Evolutionary conservation across 2,113 vertebrate species (phyloP), one percentile per base, ranked within the genome.

Genomic region (Oriolus oriolus): DNA sequence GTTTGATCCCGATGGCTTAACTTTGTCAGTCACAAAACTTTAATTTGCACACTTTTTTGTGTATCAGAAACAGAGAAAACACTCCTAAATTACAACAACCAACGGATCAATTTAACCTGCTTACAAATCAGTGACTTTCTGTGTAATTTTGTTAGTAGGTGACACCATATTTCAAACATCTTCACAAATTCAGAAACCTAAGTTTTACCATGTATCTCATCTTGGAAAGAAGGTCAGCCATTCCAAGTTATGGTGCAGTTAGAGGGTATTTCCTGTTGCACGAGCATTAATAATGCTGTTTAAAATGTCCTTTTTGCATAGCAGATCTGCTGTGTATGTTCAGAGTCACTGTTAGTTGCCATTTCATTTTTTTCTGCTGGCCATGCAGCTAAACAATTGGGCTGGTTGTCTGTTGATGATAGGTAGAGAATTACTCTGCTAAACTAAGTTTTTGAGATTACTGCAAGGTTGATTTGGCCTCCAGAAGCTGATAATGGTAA

Each of bases 261-360:
- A 56, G n/a, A 47, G 35, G 27, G 13, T 59, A 27, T 90, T 89
- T 45, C 39, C 35, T 28, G n/a, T 73, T 91, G 78, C 13, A 4
- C 12, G 49, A 82, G 42, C 35, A 23, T 26, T 19, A 63, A 3
- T 16, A 42, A 16, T 24, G 39, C n/a, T 47, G 31, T 60, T 64
- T 17, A 31, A 78, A 59, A 80, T 10, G 11, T 23, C 11, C 23
- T 17, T 35, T 94, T 31, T 79, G 50, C 33, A 3, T 3, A 22
- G 52, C 50, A 60, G 26, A 21, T 57, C 26, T 76, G 54, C 50
- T 71, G 7, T 3, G 6, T 37, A 3, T 0, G 0, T 39, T 63
- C 28, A 75, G 37, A 74, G 42, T 60, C 49, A 10, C 35, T n/a
- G 33, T 26, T 79, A n/a, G 57, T 37, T 39, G 7, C 1, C 1